A percentile compares a stretch with the other conserved stretches of the same genome.
Conservation (phyloP, 1,140 invertebrate species). For the Battus philenor region DNA sequence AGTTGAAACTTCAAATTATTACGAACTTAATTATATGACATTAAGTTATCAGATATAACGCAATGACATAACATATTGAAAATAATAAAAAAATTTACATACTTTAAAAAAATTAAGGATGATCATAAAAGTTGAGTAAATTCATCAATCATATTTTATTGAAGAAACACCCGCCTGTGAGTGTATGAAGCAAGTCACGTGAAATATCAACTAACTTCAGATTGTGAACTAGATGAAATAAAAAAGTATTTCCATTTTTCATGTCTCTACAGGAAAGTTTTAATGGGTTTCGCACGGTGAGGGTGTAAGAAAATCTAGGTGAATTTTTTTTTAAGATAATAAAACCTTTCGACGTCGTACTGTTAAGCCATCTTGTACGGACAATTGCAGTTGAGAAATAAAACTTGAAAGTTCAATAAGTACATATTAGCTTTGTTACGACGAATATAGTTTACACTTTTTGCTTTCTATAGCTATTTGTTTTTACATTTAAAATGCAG, state of each 20-base stretch:
- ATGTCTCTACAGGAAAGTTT: conserved; percentile 32
- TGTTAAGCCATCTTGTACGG: conserved; percentile 3
- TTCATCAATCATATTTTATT: conserved; percentile 1
- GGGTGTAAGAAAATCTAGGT: conserved; percentile 16
- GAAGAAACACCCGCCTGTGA: background rate
- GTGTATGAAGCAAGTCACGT: conserved; percentile 27
- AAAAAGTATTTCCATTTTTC: conserved; percentile 40
- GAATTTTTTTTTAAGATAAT: conserved; percentile 14
- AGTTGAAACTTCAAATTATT: too few species aligned
- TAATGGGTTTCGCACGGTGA: conserved; percentile 35
- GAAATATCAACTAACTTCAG: conserved; percentile 21
- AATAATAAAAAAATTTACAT: too few species aligned
- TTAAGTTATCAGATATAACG: too few species aligned
- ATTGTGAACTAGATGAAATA: conserved; percentile 22
- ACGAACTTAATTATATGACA: too few species aligned
- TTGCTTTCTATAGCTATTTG: background rate
- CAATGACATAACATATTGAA: too few species aligned
- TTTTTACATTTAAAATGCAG: background rate
- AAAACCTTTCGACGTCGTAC: conserved; percentile 1
- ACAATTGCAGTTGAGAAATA: conserved; percentile 6
- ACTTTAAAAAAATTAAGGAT: too few species aligned
- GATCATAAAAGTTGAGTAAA: too few species aligned
- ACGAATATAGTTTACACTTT: background rate
- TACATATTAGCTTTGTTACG: background rate
- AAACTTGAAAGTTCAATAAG: background rate